These are phyloP conservation scores for Caenorhabditis panamensis DNA, from an alignment of 2,888 invertebrate genomes.

Conservation along the genomic window DNA sequence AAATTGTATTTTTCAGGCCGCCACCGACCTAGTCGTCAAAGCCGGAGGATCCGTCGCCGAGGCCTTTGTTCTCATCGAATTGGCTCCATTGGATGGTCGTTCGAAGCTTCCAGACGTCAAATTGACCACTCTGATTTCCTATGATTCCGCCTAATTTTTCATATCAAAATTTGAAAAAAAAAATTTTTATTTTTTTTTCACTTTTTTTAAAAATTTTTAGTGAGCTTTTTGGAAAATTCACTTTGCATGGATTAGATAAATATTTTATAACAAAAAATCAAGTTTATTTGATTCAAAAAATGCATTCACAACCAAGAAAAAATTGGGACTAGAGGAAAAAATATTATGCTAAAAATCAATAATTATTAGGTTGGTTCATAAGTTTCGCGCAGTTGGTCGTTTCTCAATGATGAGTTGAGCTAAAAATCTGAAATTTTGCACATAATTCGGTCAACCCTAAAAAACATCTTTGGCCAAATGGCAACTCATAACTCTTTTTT, in stretches of 20 bases:
- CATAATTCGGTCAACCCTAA: no score
- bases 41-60: conserved; percentile 72
- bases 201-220: neutral
- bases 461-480: no score
- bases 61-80: conserved; percentile 76
- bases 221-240: no score
- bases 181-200: neutral
- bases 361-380: no score
- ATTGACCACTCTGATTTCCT: conserved; percentile 63
- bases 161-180: no score
- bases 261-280: neutral
- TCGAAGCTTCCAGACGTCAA: conserved; percentile 60
- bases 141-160: conserved; percentile 53
- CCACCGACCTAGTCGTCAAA: conserved; percentile 72
- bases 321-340: neutral
- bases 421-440: no score
- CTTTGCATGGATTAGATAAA: no score
- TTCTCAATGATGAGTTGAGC: no score
- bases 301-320: no score
- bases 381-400: no score
- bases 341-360: neutral
- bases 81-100: conserved; percentile 72
- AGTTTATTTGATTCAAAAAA: no score
- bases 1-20: conserved; percentile 62
- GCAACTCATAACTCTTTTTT: no score